These are phyloP conservation scores for Drosophila macrospina DNA, from an alignment of 2,888 invertebrate genomes.

Conservation along the genomic window DNA sequence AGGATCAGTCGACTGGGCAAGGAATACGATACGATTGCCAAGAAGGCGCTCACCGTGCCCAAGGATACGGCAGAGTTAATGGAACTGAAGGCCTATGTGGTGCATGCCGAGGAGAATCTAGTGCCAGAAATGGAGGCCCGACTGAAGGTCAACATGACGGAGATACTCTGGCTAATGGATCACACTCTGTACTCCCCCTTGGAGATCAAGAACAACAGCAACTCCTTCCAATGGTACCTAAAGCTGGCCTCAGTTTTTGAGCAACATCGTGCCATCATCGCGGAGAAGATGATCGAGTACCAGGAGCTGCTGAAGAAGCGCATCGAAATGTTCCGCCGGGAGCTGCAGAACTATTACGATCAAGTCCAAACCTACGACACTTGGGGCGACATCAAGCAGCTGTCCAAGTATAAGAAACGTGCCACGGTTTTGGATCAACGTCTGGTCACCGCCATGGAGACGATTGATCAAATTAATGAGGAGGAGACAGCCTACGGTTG, in stretches of 20 bases:
- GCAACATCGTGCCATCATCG: constrained; percentile 92
- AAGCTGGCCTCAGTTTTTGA: constrained; percentile 93
- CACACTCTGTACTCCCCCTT: constrained; percentile 92
- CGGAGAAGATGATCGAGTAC: constrained; percentile 93
- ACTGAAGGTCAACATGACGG: constrained; percentile 88
- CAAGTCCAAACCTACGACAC: constrained; percentile 94
- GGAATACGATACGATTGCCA: constrained; percentile 93
- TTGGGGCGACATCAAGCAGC: constrained; percentile 94
- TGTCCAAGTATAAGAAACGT: constrained; percentile 92
- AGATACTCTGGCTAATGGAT: constrained; percentile 94
- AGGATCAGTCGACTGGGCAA: constrained; percentile 93
- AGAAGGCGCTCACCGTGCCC: constrained; percentile 92
- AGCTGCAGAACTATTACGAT: constrained; percentile 91
- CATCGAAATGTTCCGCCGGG: constrained; percentile 93
- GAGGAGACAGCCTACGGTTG: constrained; percentile 96
- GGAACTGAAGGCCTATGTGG: constrained; percentile 91
- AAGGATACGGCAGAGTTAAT: constrained; percentile 94
- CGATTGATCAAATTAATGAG: constrained; percentile 95
- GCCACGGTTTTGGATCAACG: constrained; percentile 91
- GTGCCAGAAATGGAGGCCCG: constrained; percentile 91
- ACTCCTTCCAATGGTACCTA: constrained; percentile 94
- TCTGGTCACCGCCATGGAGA: constrained; percentile 89
- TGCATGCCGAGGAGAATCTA: constrained; percentile 90
- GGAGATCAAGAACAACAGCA: constrained; percentile 95
- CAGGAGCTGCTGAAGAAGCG: constrained; percentile 92